These are phyloP conservation scores for Phasianus colchicus DNA, from an alignment of 2,113 vertebrate species.

Conservation along the genomic window DNA sequence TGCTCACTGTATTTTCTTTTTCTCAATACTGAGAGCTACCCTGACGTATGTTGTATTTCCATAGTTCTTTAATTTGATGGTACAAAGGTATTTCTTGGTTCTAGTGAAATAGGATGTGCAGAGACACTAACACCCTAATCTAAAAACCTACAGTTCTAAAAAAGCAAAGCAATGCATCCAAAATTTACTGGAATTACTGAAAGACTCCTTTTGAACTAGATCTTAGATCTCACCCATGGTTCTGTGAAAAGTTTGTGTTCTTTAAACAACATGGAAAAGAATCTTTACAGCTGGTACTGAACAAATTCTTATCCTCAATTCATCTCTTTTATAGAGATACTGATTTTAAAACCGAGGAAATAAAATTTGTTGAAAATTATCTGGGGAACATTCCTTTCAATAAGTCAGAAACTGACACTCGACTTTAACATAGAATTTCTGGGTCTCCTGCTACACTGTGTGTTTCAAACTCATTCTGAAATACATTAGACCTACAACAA, in stretches of 20 bases:
- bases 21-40: too few species aligned
- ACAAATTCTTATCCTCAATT: background rate
- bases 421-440: background rate
- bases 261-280: background rate
- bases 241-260: background rate
- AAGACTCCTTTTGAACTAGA: background rate
- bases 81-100: background rate
- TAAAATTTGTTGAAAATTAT: background rate
- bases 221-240: background rate
- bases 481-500: constrained; percentile 2
- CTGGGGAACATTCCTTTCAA: background rate
- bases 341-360: background rate
- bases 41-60: too few species aligned
- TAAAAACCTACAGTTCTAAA: background rate
- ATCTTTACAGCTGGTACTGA: background rate
- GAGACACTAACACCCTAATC: background rate
- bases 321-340: too few species aligned
- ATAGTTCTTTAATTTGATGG: background rate
- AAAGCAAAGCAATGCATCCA: background rate
- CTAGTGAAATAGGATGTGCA: background rate
- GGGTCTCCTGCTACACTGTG: too few species aligned
- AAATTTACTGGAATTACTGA: background rate
- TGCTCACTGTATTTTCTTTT: too few species aligned
- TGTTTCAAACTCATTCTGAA: background rate
- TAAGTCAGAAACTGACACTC: background rate